Percentiles rank a stretch among this genome's conserved stretches.
These are phyloP conservation scores for Passerculus sandwichensis DNA, from an alignment of 2,797 vertebrate species.

Conservation along the genomic window DNA sequence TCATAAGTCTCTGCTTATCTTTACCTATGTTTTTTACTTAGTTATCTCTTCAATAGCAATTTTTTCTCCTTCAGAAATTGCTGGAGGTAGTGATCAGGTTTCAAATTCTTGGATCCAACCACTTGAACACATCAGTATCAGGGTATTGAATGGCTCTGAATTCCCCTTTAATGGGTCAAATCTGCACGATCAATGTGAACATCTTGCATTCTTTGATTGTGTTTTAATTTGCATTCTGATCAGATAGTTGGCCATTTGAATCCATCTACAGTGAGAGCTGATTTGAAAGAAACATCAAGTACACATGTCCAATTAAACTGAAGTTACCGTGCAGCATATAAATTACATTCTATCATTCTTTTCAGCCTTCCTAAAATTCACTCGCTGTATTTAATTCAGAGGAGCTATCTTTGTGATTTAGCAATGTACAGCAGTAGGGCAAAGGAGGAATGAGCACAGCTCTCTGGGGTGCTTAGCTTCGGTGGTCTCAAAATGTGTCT, in stretches of 20 bases:
- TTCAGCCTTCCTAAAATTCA: not conserved
- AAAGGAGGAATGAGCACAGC: not conserved
- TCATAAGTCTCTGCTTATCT: not conserved
- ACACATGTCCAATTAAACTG: slow-evolving; percentile 32
- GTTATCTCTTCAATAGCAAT: not conserved
- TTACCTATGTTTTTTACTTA: not conserved
- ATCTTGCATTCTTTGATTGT: not conserved
- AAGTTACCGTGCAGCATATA: not conserved
- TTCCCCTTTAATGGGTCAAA: not conserved
- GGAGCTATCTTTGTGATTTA: not conserved
- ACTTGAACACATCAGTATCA: not conserved
- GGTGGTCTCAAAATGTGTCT: not conserved
- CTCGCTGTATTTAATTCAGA: not conserved
- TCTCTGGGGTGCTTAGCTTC: not conserved
- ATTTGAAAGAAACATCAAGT: slow-evolving; percentile 28
- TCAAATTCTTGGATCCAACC: not conserved
- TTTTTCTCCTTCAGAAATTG: not conserved
- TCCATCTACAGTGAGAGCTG: not conserved
- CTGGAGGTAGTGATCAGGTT: not conserved
- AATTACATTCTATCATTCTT: slow-evolving; percentile 1
- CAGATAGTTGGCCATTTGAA: not conserved
- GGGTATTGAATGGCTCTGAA: not conserved
- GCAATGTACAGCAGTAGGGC: not conserved
- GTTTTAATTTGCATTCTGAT: slow-evolving; percentile 26
- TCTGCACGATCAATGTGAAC: not conserved